Evolutionary conservation across 2,113 vertebrate genomes (phyloP), one percentile per base, ranked within the genome.

Genomic region (Xenus cinereus): DNA sequence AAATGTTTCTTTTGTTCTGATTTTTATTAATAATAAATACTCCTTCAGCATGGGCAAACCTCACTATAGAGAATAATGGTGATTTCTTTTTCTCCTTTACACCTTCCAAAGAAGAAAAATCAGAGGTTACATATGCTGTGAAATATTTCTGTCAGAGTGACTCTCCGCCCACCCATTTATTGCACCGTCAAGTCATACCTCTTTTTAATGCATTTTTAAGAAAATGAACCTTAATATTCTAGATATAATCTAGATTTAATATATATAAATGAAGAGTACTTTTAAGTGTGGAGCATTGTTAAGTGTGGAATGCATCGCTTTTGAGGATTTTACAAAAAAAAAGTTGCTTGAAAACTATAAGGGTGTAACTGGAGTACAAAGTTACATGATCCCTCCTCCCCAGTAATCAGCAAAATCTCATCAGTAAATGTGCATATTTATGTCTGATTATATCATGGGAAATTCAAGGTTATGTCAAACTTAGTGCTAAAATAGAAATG

Each of bases 391-490:
- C 6, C 10, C 8, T 87, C 12, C n/a, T 94, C 18, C 18, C 7
- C 45, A 33, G 30, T 51, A 64, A 75, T 53, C 82, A 76, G 39
- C 62, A 57, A 81, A 93, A 87, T 72, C 45, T 93, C 57, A 79
- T 73, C 45, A 43, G 64, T 86, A 57, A 90, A 67, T 72, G 18
- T 81, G 48, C 12, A 30, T 71, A 83, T 94, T 84, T 89, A 35
- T 93, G 67, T 59, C 62, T 84, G 67, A 86, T 95, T 96, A 46
- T 89, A 87, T 91, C 48, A 94, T 91, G 78, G 72, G 86, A 95
- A 96, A 96, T 79, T 93, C 66, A 96, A 95, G 84, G 66, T 91
- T 85, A 64, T 71, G 59, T 83, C 81, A 89, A 92, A 30, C 66
- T 78, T 46, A 74, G 43, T 77, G 50, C 66, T 90, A 93, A 94